Conservation (phyloP, 1,140 invertebrate species). For the Drosophila takahashii region DNA sequence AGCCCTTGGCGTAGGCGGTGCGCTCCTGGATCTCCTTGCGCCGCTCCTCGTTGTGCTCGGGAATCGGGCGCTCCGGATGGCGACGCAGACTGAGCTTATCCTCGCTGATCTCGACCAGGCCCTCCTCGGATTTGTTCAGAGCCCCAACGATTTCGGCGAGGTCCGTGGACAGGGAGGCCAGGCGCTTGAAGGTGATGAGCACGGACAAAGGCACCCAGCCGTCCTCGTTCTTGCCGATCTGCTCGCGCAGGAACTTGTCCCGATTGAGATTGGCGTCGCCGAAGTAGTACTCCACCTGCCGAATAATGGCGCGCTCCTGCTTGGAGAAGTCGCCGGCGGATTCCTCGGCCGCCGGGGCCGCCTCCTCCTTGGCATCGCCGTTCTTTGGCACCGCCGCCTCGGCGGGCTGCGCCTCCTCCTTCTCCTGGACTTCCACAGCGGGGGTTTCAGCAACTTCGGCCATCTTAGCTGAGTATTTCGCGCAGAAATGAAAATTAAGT, state of each 20-base stretch:
- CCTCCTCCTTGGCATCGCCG: slow-evolving; percentile 46
- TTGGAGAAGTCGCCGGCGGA: slow-evolving; percentile 64
- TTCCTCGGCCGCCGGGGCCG: slow-evolving; percentile 38
- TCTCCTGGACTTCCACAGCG: slow-evolving; percentile 41
- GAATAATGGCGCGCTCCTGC: slow-evolving; percentile 87
- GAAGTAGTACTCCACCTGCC: slow-evolving; percentile 89
- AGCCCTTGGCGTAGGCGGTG: slow-evolving; percentile 96
- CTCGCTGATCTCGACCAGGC: slow-evolving; percentile 92
- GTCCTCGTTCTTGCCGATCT: slow-evolving; percentile 91
- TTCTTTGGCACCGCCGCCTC: slow-evolving; percentile 46
- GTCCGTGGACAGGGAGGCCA: slow-evolving; percentile 91
- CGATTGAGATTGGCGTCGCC: slow-evolving; percentile 94
- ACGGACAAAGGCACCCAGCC: slow-evolving; percentile 95
- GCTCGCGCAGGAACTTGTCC: slow-evolving; percentile 95
- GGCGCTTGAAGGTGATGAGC: slow-evolving; percentile 94
- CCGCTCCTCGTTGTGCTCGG: slow-evolving; percentile 93
- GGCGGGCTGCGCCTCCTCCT: slow-evolving; percentile 2
- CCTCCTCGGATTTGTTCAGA: slow-evolving; percentile 90
- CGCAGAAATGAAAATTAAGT: slow-evolving; percentile 26
- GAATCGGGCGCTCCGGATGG: slow-evolving; percentile 90
- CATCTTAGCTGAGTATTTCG: slow-evolving; percentile 48
- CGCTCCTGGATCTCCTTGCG: slow-evolving; percentile 90
- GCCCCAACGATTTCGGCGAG: slow-evolving; percentile 90
- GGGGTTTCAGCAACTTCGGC: slow-evolving; percentile 61
- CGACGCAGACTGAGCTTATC: slow-evolving; percentile 93